Percentiles rank a stretch among this genome's conserved stretches.
These are phyloP conservation scores for Anoura caudifer DNA, from an alignment of 2,113 vertebrate species.

Conservation along the genomic window DNA sequence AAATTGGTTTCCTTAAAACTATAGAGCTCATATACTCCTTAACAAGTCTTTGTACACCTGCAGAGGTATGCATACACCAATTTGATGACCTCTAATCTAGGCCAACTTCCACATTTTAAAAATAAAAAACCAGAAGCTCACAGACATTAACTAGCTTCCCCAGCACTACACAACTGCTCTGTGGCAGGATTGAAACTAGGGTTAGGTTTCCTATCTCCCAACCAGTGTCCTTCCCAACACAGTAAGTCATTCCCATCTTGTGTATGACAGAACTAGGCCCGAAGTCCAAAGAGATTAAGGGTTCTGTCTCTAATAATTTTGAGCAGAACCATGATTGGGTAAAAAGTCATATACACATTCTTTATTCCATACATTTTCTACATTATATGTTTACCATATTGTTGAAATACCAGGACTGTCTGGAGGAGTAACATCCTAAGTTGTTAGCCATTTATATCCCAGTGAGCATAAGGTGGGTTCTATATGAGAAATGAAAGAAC, in stretches of 20 bases:
- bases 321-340: not conserved
- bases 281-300: not conserved
- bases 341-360: not conserved
- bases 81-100: not conserved
- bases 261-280: not conserved
- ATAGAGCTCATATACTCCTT: not conserved
- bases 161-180: not conserved
- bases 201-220: not conserved
- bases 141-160: not conserved
- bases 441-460: not conserved
- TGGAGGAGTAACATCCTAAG: not conserved
- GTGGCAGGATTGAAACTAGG: not conserved
- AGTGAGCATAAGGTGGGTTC: not conserved
- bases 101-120: not conserved
- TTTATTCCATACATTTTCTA: not conserved
- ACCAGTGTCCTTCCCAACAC: not conserved
- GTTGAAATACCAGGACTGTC: not conserved
- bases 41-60: not conserved
- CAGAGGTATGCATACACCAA: not conserved
- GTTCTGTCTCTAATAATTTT: not conserved
- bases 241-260: not conserved
- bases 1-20: not conserved
- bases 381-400: not conserved
- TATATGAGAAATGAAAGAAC: not conserved
- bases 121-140: not conserved